A percentile compares a stretch with the other conserved stretches of the same genome.
phyloP scores from a whole-genome alignment of 2,797 vertebrate genomes.

The Anomalospiza imberbis region DNA sequence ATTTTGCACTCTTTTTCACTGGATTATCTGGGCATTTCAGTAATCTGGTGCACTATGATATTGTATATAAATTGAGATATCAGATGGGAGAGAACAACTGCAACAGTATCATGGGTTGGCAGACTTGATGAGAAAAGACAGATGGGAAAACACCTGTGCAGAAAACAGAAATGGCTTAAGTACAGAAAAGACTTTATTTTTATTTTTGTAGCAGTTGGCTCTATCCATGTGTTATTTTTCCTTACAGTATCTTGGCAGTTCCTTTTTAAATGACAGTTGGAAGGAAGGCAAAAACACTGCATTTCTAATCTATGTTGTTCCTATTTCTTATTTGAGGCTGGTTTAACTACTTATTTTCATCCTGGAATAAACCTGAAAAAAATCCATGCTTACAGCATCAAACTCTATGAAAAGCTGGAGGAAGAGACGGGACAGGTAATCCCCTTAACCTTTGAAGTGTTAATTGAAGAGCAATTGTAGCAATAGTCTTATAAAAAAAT shows the following conservation, averaged over 20 bases:
- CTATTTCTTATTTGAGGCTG: conserved; percentile 80
- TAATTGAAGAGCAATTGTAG: not conserved
- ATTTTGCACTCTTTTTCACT: not conserved
- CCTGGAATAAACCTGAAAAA: conserved; percentile 98
- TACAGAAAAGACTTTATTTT: not conserved
- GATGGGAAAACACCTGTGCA: not conserved
- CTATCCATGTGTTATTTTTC: not conserved
- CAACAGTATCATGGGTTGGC: not conserved
- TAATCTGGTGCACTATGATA: not conserved
- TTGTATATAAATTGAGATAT: not conserved
- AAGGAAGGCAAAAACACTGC: not conserved
- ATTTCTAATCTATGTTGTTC: not conserved
- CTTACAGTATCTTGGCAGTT: not conserved
- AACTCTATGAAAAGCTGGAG: conserved; percentile 91
- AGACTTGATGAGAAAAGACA: not conserved
- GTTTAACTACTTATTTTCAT: conserved; percentile 95
- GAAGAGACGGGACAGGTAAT: conserved; percentile 94
- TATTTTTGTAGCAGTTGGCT: not conserved
- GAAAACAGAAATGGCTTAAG: not conserved
- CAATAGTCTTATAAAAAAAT: not conserved
- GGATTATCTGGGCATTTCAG: not conserved
- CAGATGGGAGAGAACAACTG: not conserved
- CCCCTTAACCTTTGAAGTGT: not conserved
- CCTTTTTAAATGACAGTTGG: not conserved
- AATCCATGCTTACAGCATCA: conserved; percentile 94